Evolutionary conservation across 2,888 invertebrate genomes (phyloP), one percentile per base, ranked within the genome.

Genomic region (Dryobota labecula): DNA sequence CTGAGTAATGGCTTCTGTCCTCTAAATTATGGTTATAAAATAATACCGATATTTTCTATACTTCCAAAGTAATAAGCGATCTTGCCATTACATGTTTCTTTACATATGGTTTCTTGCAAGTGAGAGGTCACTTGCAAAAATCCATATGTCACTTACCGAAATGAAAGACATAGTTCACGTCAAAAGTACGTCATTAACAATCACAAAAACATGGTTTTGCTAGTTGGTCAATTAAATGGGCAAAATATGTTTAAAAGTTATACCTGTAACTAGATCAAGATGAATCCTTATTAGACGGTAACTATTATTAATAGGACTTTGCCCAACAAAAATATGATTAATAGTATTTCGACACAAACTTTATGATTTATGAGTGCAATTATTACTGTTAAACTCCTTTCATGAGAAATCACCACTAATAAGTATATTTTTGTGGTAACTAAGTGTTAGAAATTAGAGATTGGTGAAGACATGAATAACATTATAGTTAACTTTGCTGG

Each of bases 251-350:
- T 4, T 8, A n/a, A 33, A 20, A n/a, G 20, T 3, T 13, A 36
- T 18, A 43, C 24, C 8, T 38, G 13, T 38, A 47, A 53, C 18
- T 27, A 54, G 20, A 51, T 45, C 38, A 51, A 33, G 11, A 57
- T 41, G 11, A 70, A 67, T 61, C 30, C 24, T 18, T 13, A 65
- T 33, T 51, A 49, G 27, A 54, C 70, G 69, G 20, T 67, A 54
- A 73, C 65, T 47, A 74, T 65, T 71, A 83, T 75, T 70, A 78
- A 76, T 73, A 68, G 33, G 60, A 67, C 58, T 84, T 71, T 54
- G 9, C 13, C 36, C 30, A 74, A 64, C 77, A 69, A 69, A 79
- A 85, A 83, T 76, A 71, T 77, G 73, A 84, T 85, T 82, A 81
- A 75, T 83, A 70, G 45, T 73, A 72, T 70, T 69, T 74, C 45